phyloP scores from a whole-genome alignment of 2,888 invertebrate species.

The Thecophora atra region DNA sequence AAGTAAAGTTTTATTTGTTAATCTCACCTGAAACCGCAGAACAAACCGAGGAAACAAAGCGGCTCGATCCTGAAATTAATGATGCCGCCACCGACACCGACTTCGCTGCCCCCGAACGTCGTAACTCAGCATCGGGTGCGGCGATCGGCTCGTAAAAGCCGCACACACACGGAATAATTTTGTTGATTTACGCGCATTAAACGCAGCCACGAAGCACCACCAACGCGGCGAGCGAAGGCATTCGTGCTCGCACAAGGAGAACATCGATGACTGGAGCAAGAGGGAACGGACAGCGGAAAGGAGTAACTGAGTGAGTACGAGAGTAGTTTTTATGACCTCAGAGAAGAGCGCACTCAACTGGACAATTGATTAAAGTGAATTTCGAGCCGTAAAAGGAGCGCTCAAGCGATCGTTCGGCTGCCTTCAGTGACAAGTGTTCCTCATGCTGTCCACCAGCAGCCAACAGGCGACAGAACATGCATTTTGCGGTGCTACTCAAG shows the following conservation, averaged over 20 bases:
- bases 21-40: neutral
- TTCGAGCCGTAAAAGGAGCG: constrained; percentile 2
- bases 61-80: neutral
- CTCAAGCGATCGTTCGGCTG: constrained; percentile 2
- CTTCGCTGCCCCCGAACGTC: neutral
- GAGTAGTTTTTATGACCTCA: constrained; percentile 6
- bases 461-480: constrained; percentile 22
- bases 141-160: constrained; percentile 27
- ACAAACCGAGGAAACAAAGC: neutral
- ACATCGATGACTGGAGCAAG: neutral
- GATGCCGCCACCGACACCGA: neutral
- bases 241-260: neutral
- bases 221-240: neutral
- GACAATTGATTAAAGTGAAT: constrained; percentile 38
- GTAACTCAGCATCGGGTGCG: constrained; percentile 16
- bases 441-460: constrained; percentile 2
- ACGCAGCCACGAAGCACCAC: constrained; percentile 8
- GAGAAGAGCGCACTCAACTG: constrained; percentile 7
- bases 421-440: constrained; percentile 16
- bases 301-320: neutral
- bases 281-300: neutral
- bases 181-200: constrained; percentile 38
- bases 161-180: constrained; percentile 29
- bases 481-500: constrained; percentile 26
- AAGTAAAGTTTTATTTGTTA: constrained; percentile 32